Conservation (phyloP, 2,888 invertebrate species). For the Drosophila limbata region DNA sequence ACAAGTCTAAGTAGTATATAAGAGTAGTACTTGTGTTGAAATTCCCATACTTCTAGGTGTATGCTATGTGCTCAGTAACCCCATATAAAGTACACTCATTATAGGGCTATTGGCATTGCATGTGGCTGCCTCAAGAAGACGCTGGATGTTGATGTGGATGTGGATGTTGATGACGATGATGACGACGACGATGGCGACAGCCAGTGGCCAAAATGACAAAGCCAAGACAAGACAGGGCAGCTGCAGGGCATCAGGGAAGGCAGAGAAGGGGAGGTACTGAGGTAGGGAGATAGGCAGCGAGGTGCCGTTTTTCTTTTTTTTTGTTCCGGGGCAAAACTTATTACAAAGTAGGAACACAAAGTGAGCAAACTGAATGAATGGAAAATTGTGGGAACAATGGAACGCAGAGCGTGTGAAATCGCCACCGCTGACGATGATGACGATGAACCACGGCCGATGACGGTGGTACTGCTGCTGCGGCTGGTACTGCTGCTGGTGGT, state of each 20-base stretch:
- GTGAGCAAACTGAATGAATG: conserved; percentile 79
- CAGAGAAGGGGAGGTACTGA: neutral
- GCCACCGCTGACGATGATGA: conserved; percentile 51
- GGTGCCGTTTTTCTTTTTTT: conserved; percentile 15
- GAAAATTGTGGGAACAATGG: conserved; percentile 82
- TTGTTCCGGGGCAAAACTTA: conserved; percentile 69
- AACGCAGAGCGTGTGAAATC: conserved; percentile 72
- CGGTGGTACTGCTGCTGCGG: conserved; percentile 29
- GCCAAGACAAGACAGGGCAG: conserved; percentile 18
- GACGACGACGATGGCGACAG: conserved; percentile 55
- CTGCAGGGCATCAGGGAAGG: neutral
- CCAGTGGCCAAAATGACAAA: conserved; percentile 54
- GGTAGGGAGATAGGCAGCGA: neutral
- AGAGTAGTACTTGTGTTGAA: conserved; percentile 10
- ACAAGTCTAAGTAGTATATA: neutral
- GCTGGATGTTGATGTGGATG: conserved; percentile 23
- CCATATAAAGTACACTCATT: conserved; percentile 72
- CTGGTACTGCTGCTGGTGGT: conserved; percentile 34
- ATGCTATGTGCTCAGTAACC: conserved; percentile 55
- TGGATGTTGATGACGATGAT: conserved; percentile 20
- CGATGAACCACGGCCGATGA: conserved; percentile 25
- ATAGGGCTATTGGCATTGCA: conserved; percentile 61
- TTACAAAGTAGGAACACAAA: conserved; percentile 80
- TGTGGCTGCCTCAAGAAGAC: conserved; percentile 36
- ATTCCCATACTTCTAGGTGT: conserved; percentile 28